These are phyloP conservation scores for Helostoma temminkii DNA, from an alignment of 2,797 vertebrate genomes.

Conservation along the genomic window DNA sequence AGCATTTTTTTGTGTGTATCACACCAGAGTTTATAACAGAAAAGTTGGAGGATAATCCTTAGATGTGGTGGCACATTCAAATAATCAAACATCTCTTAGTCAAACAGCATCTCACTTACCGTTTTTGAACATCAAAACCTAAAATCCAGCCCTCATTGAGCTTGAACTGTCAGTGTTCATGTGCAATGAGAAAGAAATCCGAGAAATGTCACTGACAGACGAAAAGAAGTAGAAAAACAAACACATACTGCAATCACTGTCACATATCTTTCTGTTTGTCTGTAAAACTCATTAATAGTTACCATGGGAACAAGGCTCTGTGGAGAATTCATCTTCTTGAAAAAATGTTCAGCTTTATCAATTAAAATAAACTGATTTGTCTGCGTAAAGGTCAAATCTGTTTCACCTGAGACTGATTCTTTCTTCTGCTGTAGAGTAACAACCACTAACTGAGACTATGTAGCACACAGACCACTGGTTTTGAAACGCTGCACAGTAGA, in stretches of 20 bases:
- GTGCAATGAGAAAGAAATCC: slow-evolving; percentile 7
- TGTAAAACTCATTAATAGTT: slow-evolving; percentile 25
- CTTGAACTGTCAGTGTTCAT: background rate
- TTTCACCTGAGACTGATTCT: slow-evolving; percentile 25
- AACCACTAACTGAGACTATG: background rate
- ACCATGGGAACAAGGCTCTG: slow-evolving; percentile 57
- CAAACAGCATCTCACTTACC: slow-evolving; percentile 43
- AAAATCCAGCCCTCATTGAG: slow-evolving; percentile 8
- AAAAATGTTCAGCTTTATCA: slow-evolving; percentile 14
- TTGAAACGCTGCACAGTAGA: background rate
- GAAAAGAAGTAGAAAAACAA: slow-evolving; percentile 4
- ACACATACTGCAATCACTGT: slow-evolving; percentile 21
- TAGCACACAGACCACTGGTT: background rate
- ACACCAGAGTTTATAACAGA: slow-evolving; percentile 10
- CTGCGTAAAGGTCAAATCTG: slow-evolving; percentile 27
- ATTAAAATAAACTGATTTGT: background rate
- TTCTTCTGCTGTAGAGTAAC: slow-evolving; percentile 7
- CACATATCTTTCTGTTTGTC: background rate
- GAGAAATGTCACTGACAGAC: slow-evolving; percentile 1
- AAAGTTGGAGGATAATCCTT: slow-evolving; percentile 11
- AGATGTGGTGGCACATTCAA: slow-evolving; percentile 2
- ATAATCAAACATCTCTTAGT: background rate
- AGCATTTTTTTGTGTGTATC: slow-evolving; percentile 3
- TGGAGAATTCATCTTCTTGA: slow-evolving; percentile 3
- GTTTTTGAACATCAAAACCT: slow-evolving; percentile 22